Evolutionary conservation across 2,113 vertebrate genomes (phyloP).

Genomic region (Rhinichthys klamathensis): DNA sequence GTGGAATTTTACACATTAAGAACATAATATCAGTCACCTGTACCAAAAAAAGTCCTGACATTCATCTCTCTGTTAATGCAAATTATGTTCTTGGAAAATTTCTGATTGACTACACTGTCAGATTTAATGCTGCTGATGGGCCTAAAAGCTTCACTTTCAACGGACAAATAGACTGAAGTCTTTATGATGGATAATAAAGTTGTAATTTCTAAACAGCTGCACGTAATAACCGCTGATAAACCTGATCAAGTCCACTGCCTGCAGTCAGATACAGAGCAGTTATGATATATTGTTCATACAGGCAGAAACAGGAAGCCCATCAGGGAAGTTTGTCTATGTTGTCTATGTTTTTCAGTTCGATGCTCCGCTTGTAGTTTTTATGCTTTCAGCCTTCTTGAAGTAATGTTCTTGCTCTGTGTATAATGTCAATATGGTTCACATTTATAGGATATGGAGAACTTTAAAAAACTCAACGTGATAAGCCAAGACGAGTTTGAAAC

Average conservation of each 20-base stretch:
- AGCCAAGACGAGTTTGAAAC: constrained; percentile 87
- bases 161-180: background rate
- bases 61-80: background rate
- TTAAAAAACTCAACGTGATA: constrained; percentile 90
- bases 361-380: background rate
- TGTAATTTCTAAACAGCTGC: background rate
- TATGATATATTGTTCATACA: background rate
- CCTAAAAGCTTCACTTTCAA: constrained; percentile 1
- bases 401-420: background rate
- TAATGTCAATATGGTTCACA: background rate
- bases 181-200: constrained; percentile 8
- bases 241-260: constrained; percentile 5
- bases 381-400: background rate
- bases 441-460: constrained; percentile 85
- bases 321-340: background rate
- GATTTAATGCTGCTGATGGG: background rate
- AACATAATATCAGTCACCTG: background rate
- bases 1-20: background rate
- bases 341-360: background rate
- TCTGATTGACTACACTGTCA: background rate
- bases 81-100: background rate
- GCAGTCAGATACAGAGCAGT: background rate
- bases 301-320: constrained; percentile 3
- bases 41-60: background rate
- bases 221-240: background rate